Percentiles rank a stretch among this genome's conserved stretches.
Conservation (phyloP, 1,140 invertebrate species). For the Linepithema humile region DNA sequence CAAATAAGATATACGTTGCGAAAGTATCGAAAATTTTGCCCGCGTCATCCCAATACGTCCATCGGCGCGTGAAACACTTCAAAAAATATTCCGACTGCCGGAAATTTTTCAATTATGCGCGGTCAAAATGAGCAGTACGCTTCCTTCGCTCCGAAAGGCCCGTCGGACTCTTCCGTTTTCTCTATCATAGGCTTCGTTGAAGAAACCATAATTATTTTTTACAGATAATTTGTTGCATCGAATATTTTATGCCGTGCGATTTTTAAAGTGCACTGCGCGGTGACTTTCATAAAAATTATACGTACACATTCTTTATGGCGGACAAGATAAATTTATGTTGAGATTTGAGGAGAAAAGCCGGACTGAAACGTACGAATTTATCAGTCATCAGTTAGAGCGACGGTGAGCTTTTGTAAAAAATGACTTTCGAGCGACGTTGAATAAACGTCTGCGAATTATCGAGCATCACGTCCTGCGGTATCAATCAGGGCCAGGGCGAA, state of each 20-base stretch:
- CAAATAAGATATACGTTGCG: conserved; percentile 48
- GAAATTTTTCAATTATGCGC: conserved; percentile 22
- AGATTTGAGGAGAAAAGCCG: not conserved
- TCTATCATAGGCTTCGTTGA: too few species aligned
- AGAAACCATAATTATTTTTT: too few species aligned
- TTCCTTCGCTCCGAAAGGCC: too few species aligned
- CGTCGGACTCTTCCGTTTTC: too few species aligned
- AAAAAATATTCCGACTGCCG: conserved; percentile 14
- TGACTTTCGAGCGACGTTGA: not conserved
- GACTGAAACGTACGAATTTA: too few species aligned
- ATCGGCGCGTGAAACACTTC: conserved; percentile 12
- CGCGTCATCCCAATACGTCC: conserved; percentile 24
- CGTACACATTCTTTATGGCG: too few species aligned
- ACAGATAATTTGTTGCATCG: too few species aligned
- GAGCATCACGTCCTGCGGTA: conserved; percentile 19
- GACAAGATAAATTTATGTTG: not conserved
- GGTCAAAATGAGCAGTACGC: not conserved
- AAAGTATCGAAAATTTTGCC: conserved; percentile 64
- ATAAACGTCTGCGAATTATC: conserved; percentile 42
- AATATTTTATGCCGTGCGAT: too few species aligned
- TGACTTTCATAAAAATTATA: too few species aligned
- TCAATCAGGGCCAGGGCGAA: conserved; percentile 42
- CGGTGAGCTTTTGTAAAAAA: not conserved
- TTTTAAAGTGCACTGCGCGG: too few species aligned
- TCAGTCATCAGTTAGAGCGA: too few species aligned